Evolutionary conservation across 64 coral and sea anemone genomes (phyloP).

Genomic region (Cladopsammia gracilis): DNA sequence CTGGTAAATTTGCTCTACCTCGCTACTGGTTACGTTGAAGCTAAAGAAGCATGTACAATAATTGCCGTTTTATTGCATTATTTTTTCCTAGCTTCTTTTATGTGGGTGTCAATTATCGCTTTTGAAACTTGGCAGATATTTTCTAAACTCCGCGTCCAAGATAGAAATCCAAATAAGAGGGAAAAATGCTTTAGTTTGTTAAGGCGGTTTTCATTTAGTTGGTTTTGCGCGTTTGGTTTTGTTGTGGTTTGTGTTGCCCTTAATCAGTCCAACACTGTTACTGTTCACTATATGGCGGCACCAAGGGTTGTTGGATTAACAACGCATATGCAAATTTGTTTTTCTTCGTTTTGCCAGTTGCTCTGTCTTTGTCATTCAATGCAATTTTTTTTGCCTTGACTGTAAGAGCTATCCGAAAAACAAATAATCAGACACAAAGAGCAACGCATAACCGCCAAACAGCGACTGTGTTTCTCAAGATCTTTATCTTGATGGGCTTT

Average conservation of each 20-base stretch:
- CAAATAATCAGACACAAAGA: slow-evolving; percentile 1
- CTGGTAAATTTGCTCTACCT: slow-evolving; percentile 22
- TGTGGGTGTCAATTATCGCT: slow-evolving; percentile 63
- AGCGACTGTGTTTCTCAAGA: neutral
- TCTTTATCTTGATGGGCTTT: slow-evolving; percentile 43
- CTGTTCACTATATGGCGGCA: slow-evolving; percentile 35
- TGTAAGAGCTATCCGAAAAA: slow-evolving; percentile 23
- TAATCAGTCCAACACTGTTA: slow-evolving; percentile 1
- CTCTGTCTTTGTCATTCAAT: neutral
- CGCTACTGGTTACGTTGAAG: neutral
- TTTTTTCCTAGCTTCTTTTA: slow-evolving; percentile 34
- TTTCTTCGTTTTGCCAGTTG: slow-evolving; percentile 21
- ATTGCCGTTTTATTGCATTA: slow-evolving; percentile 54
- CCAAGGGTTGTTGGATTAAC: slow-evolving; percentile 66
- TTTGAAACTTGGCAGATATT: slow-evolving; percentile 52
- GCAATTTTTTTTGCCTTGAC: slow-evolving; percentile 39
- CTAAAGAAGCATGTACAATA: slow-evolving; percentile 17
- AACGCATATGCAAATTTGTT: slow-evolving; percentile 22
- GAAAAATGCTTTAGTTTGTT: neutral
- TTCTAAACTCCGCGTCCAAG: neutral
- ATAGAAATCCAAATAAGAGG: neutral
- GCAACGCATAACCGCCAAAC: neutral
- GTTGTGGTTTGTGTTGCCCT: slow-evolving; percentile 23
- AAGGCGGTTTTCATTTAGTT: slow-evolving; percentile 1
- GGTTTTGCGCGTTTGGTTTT: slow-evolving; percentile 23